Conservation (phyloP, 2,113 vertebrate genomes). For the Campylorhamphus procurvoides region DNA sequence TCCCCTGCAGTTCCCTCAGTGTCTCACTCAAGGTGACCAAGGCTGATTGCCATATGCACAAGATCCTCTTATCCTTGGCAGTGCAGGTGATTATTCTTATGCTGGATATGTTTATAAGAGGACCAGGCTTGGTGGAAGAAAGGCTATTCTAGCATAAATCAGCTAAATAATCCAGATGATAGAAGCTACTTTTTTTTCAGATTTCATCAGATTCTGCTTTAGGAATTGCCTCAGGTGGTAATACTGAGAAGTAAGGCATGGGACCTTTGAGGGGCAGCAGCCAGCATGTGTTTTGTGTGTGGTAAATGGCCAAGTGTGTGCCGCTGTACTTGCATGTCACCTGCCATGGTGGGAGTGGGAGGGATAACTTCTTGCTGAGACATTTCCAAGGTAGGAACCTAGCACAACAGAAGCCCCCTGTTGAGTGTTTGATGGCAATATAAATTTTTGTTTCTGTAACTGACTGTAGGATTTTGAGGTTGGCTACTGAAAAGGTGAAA, state of each 20-base stretch:
- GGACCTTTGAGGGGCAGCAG: neutral
- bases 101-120: neutral
- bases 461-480: neutral
- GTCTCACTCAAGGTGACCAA: neutral
- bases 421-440: fast-evolving
- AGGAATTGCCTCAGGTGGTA: neutral
- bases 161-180: neutral
- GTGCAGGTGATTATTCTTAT: neutral
- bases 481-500: neutral
- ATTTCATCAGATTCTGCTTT: neutral
- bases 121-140: neutral
- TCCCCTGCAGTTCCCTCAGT: neutral
- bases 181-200: neutral
- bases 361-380: neutral
- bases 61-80: neutral
- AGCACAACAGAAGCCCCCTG: neutral
- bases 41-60: neutral
- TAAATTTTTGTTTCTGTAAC: neutral
- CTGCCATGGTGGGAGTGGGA: neutral
- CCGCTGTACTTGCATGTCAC: neutral
- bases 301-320: neutral
- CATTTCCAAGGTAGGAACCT: neutral
- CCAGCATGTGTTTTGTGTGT: neutral
- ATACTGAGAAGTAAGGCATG: neutral
- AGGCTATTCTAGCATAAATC: neutral